phyloP scores from a whole-genome alignment of 1,140 invertebrate species.

The Papilio machaon region DNA sequence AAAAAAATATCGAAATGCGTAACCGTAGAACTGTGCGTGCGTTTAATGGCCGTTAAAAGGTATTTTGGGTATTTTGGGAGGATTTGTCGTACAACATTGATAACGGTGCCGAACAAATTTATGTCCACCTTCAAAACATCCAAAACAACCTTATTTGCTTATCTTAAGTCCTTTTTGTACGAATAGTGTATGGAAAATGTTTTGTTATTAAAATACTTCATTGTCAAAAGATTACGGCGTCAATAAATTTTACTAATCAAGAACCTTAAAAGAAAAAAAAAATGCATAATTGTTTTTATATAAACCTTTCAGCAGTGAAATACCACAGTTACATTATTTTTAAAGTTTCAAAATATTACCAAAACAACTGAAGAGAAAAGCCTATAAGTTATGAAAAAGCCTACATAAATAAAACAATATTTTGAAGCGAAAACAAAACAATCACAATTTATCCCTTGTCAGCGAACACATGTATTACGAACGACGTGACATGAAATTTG shows the following conservation, averaged over 20 bases:
- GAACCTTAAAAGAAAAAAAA: too few relatives aligned
- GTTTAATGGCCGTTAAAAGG: background rate
- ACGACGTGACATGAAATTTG: slow-evolving; percentile 1
- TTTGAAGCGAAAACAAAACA: slow-evolving; percentile 9
- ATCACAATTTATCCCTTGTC: slow-evolving; percentile 18
- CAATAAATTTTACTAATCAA: too few relatives aligned
- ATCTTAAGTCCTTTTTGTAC: background rate
- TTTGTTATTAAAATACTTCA: too few relatives aligned
- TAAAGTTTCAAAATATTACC: background rate
- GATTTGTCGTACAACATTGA: background rate
- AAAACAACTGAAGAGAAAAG: background rate
- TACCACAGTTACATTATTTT: too few relatives aligned
- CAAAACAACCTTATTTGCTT: background rate
- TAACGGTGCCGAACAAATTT: slow-evolving; percentile 2
- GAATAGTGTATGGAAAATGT: background rate
- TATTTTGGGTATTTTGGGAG: background rate
- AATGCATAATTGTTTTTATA: too few relatives aligned
- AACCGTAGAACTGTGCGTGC: background rate
- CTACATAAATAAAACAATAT: slow-evolving; percentile 1
- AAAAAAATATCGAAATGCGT: background rate
- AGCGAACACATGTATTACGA: slow-evolving; percentile 22
- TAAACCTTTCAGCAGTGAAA: too few relatives aligned
- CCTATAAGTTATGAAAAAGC: background rate
- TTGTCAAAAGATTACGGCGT: too few relatives aligned
- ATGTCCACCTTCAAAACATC: background rate